phyloP scores from a whole-genome alignment of 2,113 vertebrate genomes.

The Coracopsis vasa region DNA sequence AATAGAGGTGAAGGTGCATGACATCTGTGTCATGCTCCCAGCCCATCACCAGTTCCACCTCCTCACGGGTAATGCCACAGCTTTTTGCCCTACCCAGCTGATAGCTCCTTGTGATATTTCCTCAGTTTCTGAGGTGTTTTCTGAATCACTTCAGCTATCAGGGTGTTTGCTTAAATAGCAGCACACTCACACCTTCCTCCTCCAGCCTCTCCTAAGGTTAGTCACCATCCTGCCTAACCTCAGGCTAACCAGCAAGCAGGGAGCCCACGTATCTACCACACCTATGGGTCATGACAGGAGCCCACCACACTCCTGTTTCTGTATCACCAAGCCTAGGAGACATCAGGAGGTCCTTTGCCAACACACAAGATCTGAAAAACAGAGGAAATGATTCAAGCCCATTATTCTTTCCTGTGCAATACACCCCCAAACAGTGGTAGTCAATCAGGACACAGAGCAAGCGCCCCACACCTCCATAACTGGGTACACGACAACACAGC shows the following conservation, averaged over 20 bases:
- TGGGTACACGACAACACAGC: fast-evolving
- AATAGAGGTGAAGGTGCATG: neutral
- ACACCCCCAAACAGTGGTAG: neutral
- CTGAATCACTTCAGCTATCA: neutral
- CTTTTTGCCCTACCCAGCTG: neutral
- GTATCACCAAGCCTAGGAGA: neutral
- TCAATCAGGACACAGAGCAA: neutral
- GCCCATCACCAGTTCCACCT: neutral
- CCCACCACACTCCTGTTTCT: neutral
- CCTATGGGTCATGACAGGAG: neutral
- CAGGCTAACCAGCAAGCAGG: neutral
- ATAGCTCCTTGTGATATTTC: neutral
- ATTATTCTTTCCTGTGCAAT: fast-evolving
- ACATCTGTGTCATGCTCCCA: neutral
- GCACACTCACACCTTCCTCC: neutral
- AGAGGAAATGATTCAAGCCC: neutral
- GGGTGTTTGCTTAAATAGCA: neutral
- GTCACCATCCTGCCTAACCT: neutral
- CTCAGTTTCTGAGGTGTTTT: neutral
- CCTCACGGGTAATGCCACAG: neutral
- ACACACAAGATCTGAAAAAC: no score
- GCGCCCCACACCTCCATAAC: neutral
- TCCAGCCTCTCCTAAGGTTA: neutral
- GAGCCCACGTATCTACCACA: neutral
- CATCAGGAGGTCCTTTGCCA: neutral